phyloP scores from a whole-genome alignment of 2,113 vertebrate species.

The Progne subis region DNA sequence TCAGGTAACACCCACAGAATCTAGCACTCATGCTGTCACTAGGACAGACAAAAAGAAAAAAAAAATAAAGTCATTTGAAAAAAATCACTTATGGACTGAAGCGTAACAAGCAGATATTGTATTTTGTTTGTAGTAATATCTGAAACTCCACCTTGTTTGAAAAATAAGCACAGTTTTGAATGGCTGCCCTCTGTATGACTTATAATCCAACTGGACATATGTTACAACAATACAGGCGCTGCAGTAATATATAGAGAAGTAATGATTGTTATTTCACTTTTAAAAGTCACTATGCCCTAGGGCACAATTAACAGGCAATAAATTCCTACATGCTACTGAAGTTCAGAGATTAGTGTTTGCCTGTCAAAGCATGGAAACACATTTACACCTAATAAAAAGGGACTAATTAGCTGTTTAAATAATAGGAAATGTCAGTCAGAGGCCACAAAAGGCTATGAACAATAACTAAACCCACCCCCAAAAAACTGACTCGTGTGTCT shows the following conservation, averaged over 20 bases:
- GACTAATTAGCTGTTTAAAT: slow-evolving; percentile 14
- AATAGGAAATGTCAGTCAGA: slow-evolving; percentile 35
- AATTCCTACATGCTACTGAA: slow-evolving; percentile 16
- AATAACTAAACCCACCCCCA: neutral
- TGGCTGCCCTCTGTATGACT: neutral
- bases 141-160: neutral
- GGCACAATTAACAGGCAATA: slow-evolving; percentile 55
- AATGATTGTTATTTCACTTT: slow-evolving; percentile 37
- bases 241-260: neutral
- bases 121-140: neutral
- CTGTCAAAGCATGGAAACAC: slow-evolving; percentile 39
- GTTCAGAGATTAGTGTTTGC: slow-evolving; percentile 18
- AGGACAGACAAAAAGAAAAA: neutral
- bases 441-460: neutral
- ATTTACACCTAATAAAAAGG: slow-evolving; percentile 43
- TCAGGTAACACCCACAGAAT: neutral
- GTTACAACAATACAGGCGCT: neutral
- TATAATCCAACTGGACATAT: neutral
- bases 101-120: neutral
- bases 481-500: neutral
- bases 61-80: neutral
- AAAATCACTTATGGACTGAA: neutral
- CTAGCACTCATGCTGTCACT: neutral
- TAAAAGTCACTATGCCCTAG: neutral
- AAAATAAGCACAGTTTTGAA: neutral